Evolutionary conservation across 2,888 invertebrate species (phyloP).

Genomic region (Gari tellinella): DNA sequence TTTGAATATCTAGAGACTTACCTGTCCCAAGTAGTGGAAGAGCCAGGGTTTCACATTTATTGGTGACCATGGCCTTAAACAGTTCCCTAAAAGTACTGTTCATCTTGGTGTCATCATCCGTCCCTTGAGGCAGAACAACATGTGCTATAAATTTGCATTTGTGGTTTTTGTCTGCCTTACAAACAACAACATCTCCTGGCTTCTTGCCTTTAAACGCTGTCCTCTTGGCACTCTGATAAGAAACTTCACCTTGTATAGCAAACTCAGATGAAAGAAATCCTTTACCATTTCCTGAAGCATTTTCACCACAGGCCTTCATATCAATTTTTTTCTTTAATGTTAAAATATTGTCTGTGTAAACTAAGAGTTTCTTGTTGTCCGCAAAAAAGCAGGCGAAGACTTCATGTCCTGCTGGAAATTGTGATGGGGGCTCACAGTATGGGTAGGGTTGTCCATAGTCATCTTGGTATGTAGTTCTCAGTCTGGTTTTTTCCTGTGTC

Average conservation of each 20-base stretch:
- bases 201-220: background rate
- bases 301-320: constrained; percentile 36
- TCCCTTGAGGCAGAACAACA: constrained; percentile 2
- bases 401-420: too few species aligned
- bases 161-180: background rate
- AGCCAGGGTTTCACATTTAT: constrained; percentile 11
- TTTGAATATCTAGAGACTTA: too few species aligned
- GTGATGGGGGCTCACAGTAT: too few species aligned
- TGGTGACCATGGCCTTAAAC: constrained; percentile 6
- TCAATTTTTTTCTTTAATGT: constrained; percentile 4
- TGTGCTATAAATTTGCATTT: constrained; percentile 1
- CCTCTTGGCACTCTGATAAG: constrained; percentile 10
- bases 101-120: constrained; percentile 6
- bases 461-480: too few species aligned
- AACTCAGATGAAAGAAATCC: constrained; percentile 17
- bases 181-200: constrained; percentile 24
- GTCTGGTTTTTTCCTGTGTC: too few species aligned
- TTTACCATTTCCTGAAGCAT: constrained; percentile 1
- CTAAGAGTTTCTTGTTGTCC: too few species aligned
- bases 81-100: background rate
- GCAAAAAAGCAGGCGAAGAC: too few species aligned
- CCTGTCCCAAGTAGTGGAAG: constrained; percentile 34
- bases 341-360: background rate
- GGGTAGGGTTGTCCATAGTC: too few species aligned
- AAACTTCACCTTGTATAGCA: constrained; percentile 1